Percentiles rank a stretch among this genome's conserved stretches.
These are phyloP conservation scores for Notoglanidium macrostoma DNA, from an alignment of 2,797 vertebrate genomes.

Conservation along the genomic window DNA sequence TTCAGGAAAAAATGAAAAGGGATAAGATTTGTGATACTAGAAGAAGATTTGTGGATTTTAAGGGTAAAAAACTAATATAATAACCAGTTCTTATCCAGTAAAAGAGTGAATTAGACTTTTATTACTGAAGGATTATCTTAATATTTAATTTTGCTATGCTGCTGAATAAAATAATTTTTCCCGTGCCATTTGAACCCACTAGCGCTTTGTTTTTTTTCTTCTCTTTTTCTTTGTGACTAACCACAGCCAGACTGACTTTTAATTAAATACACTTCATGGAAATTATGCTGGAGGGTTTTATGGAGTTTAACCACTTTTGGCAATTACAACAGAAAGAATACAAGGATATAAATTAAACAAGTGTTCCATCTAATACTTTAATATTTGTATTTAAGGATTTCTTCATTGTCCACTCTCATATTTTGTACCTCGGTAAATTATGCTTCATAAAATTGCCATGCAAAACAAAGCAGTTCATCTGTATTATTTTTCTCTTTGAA, in stretches of 20 bases:
- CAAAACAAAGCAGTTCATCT: neutral
- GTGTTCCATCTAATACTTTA: neutral
- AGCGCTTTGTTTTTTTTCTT: neutral
- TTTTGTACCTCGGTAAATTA: neutral
- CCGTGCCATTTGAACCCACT: neutral
- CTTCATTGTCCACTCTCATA: neutral
- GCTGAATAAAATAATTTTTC: neutral
- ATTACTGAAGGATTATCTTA: conserved; percentile 1
- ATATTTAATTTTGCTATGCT: conserved; percentile 11
- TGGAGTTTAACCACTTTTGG: neutral
- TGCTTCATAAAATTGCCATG: neutral
- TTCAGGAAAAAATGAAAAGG: neutral
- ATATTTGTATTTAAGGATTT: neutral
- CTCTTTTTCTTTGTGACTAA: neutral
- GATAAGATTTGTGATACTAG: neutral
- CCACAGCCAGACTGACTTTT: neutral
- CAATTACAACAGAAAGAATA: neutral
- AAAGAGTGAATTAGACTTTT: conserved; percentile 8
- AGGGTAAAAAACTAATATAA: neutral
- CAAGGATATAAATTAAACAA: neutral
- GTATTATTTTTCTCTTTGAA: neutral
- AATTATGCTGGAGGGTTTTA: neutral
- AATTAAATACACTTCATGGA: conserved; percentile 17
- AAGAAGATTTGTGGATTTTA: conserved; percentile 6
- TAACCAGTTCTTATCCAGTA: neutral